These are phyloP conservation scores for Hermetia illucens DNA, from an alignment of 1,140 invertebrate genomes.

Conservation along the genomic window DNA sequence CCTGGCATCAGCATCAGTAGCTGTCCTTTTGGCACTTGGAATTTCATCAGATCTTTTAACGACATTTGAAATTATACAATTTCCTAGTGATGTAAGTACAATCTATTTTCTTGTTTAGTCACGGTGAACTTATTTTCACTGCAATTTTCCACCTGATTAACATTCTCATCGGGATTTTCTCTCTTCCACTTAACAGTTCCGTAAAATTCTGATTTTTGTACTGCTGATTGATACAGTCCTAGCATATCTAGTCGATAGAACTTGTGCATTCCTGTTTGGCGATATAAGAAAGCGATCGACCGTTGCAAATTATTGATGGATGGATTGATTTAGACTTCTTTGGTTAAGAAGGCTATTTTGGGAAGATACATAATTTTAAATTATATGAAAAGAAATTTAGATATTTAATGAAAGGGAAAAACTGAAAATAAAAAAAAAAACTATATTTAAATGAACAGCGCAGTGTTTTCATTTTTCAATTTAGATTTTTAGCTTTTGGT, in stretches of 20 bases:
- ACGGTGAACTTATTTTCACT: slow-evolving; percentile 5
- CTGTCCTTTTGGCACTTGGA: slow-evolving; percentile 63
- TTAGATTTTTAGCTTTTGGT: no score
- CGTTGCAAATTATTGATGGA: no score
- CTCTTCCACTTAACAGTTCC: slow-evolving; percentile 71
- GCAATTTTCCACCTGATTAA: slow-evolving; percentile 6
- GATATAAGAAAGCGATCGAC: slow-evolving; percentile 23
- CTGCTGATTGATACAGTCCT: slow-evolving; percentile 69
- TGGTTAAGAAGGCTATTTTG: no score
- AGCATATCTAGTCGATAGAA: slow-evolving; percentile 68
- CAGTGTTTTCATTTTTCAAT: no score
- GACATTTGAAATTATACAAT: slow-evolving; percentile 82
- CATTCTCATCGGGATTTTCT: slow-evolving; percentile 17
- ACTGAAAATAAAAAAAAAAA: no score
- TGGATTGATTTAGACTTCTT: no score
- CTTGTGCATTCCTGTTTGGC: slow-evolving; percentile 81
- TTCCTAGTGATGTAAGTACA: slow-evolving; percentile 63
- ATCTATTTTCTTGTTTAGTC: slow-evolving; percentile 4
- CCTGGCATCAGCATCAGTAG: slow-evolving; percentile 50
- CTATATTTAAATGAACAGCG: no score
- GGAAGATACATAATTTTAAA: no score
- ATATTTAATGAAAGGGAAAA: no score
- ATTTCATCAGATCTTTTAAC: slow-evolving; percentile 59
- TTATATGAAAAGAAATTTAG: no score
- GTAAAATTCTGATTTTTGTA: slow-evolving; percentile 60